A percentile compares a stretch with the other conserved stretches of the same genome.
Evolutionary conservation across 2,113 vertebrate genomes (phyloP).

Genomic region (Lanius ludovicianus): DNA sequence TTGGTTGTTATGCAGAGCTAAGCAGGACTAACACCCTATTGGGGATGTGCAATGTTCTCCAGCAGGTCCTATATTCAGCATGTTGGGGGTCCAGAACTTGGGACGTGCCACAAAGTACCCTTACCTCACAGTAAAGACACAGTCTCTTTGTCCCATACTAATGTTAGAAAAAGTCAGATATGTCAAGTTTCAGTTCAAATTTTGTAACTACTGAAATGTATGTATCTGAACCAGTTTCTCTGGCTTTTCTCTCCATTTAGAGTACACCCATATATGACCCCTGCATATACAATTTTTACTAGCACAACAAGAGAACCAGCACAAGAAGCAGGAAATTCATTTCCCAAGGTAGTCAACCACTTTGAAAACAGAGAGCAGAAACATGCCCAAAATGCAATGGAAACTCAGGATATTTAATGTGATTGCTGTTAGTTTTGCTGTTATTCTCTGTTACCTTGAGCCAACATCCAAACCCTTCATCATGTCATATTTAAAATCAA

Average conservation of each 20-base stretch:
- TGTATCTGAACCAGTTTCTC: background rate
- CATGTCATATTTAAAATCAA: background rate
- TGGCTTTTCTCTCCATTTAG: background rate
- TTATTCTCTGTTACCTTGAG: background rate
- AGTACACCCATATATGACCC: background rate
- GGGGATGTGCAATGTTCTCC: background rate
- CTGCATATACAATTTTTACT: background rate
- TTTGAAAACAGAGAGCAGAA: background rate
- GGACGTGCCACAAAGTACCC: background rate
- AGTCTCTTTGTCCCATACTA: background rate
- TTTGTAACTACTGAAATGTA: background rate
- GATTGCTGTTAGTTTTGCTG: background rate
- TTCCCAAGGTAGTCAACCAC: background rate
- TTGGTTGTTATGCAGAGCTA: background rate
- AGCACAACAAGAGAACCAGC: background rate
- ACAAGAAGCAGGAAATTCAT: background rate
- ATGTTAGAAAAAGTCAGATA: background rate
- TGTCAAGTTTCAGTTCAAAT: background rate
- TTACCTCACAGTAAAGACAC: background rate
- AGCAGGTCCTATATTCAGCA: background rate
- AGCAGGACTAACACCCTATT: background rate
- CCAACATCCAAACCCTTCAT: background rate
- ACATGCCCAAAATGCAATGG: background rate
- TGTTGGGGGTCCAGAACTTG: background rate
- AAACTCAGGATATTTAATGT: background rate